A percentile compares a stretch with the other conserved stretches of the same genome.
phyloP scores from a whole-genome alignment of 2,888 invertebrate genomes.

The Fissipunctia ypsillon region DNA sequence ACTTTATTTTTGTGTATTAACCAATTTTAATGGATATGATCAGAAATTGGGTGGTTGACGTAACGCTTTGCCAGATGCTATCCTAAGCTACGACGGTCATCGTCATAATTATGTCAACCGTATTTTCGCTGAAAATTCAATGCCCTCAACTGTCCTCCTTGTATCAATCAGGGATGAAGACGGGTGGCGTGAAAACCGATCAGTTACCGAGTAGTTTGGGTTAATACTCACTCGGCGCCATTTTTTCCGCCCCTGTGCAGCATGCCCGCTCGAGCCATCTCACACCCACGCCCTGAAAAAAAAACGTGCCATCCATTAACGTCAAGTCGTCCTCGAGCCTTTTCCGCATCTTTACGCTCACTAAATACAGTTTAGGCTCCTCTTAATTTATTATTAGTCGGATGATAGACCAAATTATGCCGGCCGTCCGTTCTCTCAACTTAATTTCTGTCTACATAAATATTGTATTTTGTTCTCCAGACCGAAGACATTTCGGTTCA shows the following conservation, averaged over 20 bases:
- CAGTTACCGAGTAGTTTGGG: slow-evolving; percentile 54
- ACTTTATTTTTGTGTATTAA: neutral
- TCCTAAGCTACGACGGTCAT: too few species aligned
- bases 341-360: slow-evolving; percentile 81
- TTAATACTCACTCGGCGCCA: slow-evolving; percentile 93
- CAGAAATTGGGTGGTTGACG: neutral
- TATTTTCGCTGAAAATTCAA: neutral
- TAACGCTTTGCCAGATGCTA: neutral
- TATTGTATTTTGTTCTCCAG: slow-evolving; percentile 63
- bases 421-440: slow-evolving; percentile 55
- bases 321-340: slow-evolving; percentile 78
- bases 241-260: slow-evolving; percentile 94
- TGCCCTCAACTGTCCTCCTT: neutral
- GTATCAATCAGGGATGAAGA: neutral
- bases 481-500: slow-evolving; percentile 51
- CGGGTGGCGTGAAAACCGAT: slow-evolving; percentile 21
- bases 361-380: slow-evolving; percentile 80
- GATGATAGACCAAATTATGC: slow-evolving; percentile 75
- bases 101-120: too few species aligned
- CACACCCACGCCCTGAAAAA: slow-evolving; percentile 91
- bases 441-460: slow-evolving; percentile 70
- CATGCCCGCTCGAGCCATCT: slow-evolving; percentile 95
- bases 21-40: neutral
- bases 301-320: slow-evolving; percentile 83
- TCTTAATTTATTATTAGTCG: slow-evolving; percentile 78